These are phyloP conservation scores for Potorous gilbertii DNA, from an alignment of 2,797 vertebrate species.

Conservation along the genomic window DNA sequence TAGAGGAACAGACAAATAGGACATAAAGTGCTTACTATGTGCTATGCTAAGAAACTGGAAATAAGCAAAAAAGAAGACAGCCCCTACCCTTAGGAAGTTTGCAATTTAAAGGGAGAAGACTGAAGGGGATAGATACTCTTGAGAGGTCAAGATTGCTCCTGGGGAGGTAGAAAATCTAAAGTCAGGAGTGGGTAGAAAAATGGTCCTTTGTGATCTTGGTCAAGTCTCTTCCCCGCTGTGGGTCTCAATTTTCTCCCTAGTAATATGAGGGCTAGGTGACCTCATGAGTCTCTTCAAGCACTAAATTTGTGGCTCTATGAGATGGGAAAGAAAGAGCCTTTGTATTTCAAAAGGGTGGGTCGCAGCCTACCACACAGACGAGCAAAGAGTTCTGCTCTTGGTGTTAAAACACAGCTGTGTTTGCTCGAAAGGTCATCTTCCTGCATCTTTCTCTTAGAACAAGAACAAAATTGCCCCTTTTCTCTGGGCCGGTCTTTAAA, in stretches of 20 bases:
- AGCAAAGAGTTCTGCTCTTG: accelerated
- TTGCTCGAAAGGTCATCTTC: constrained; percentile 9
- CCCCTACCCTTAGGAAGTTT: background rate
- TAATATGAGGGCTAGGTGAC: background rate
- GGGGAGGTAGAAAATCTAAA: background rate
- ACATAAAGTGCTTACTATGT: background rate
- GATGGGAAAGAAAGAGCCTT: background rate
- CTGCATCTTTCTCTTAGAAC: background rate
- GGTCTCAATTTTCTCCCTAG: background rate
- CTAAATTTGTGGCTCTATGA: background rate
- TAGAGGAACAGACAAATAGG: too few relatives aligned
- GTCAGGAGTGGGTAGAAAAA: background rate
- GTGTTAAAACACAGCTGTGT: background rate
- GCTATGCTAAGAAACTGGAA: background rate
- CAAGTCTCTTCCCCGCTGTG: background rate
- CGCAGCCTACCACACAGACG: background rate
- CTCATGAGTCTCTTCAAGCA: background rate
- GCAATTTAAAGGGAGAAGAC: background rate
- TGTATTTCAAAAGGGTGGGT: background rate
- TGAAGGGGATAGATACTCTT: background rate
- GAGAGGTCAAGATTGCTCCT: background rate
- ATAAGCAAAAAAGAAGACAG: background rate
- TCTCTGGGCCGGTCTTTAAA: constrained; percentile 49
- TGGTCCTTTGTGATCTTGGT: background rate
- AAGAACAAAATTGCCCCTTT: constrained; percentile 52